These are phyloP conservation scores for Teleogryllus occipitalis DNA, from an alignment of 1,140 invertebrate genomes.

Conservation along the genomic window DNA sequence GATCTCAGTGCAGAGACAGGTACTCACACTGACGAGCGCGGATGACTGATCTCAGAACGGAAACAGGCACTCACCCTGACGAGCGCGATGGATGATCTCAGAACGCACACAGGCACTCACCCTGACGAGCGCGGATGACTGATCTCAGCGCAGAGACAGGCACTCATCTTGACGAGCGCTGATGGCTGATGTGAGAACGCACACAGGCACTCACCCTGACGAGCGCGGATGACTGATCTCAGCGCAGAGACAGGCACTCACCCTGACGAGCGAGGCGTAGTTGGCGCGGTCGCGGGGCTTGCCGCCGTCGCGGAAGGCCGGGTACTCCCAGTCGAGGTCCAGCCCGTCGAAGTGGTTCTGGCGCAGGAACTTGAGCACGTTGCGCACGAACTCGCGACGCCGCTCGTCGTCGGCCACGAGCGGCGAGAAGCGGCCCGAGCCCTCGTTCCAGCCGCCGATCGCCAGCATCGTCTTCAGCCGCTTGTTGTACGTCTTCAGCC, in stretches of 20 bases:
- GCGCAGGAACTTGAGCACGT: constrained; percentile 78
- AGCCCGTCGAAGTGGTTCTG: constrained; percentile 92
- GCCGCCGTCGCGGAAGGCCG: constrained; percentile 81
- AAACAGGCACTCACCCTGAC: too few relatives aligned
- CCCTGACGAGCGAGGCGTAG: constrained; percentile 80
- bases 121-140: too few relatives aligned
- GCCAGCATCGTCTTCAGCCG: constrained; percentile 85
- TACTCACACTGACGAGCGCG: too few relatives aligned
- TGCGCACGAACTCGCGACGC: constrained; percentile 74
- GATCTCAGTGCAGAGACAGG: too few relatives aligned
- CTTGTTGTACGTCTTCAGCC: constrained; percentile 88
- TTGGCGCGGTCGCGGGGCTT: constrained; percentile 82
- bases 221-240: not conserved
- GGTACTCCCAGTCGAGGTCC: constrained; percentile 96
- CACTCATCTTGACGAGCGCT: too few relatives aligned
- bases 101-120: too few relatives aligned
- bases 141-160: too few relatives aligned
- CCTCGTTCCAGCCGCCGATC: constrained; percentile 95
- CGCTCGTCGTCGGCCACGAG: constrained; percentile 69
- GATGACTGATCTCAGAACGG: too few relatives aligned
- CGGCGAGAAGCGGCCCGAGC: constrained; percentile 78
- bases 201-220: not conserved
- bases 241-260: constrained; percentile 32
- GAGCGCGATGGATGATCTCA: too few relatives aligned
- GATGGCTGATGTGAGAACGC: too few relatives aligned